Percentiles rank a stretch among this genome's conserved stretches.
Evolutionary conservation across 2,797 vertebrate species (phyloP).

Genomic region (Ispidina lecontei): DNA sequence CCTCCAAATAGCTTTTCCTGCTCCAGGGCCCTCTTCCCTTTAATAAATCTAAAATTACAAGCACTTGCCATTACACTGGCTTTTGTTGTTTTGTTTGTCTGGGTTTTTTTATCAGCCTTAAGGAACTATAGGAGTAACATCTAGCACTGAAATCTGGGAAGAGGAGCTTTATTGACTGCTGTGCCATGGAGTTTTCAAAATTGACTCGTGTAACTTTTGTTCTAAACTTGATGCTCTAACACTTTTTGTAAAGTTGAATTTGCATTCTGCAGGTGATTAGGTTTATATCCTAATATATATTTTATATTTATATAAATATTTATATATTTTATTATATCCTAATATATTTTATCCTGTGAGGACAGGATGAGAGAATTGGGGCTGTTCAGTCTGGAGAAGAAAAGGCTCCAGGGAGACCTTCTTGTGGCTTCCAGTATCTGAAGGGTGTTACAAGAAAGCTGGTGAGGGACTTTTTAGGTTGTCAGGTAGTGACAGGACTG

Average conservation of each 20-base stretch:
- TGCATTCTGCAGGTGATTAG: accelerated
- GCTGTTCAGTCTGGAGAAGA: too few relatives aligned
- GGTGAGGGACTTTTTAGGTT: too few relatives aligned
- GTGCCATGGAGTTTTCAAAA: neutral
- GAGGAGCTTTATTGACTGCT: neutral
- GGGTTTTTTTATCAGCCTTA: neutral
- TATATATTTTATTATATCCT: too few relatives aligned
- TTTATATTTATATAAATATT: too few relatives aligned
- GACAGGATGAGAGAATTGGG: too few relatives aligned
- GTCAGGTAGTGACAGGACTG: too few relatives aligned
- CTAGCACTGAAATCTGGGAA: neutral
- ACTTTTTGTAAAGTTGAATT: neutral
- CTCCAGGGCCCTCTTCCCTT: neutral
- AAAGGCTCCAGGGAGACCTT: too few relatives aligned
- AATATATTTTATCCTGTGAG: too few relatives aligned
- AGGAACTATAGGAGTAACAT: neutral
- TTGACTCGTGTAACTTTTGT: neutral
- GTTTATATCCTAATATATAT: neutral
- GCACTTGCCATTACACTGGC: neutral
- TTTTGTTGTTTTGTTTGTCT: too few relatives aligned
- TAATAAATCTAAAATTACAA: neutral
- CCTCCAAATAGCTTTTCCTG: neutral
- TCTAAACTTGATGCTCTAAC: too few relatives aligned
- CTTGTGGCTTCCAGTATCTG: too few relatives aligned
- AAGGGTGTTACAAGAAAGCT: too few relatives aligned